Base-by-base conservation (phyloP, 2,888 invertebrate genomes). In the Bembecia ichneumoniformis region DNA sequence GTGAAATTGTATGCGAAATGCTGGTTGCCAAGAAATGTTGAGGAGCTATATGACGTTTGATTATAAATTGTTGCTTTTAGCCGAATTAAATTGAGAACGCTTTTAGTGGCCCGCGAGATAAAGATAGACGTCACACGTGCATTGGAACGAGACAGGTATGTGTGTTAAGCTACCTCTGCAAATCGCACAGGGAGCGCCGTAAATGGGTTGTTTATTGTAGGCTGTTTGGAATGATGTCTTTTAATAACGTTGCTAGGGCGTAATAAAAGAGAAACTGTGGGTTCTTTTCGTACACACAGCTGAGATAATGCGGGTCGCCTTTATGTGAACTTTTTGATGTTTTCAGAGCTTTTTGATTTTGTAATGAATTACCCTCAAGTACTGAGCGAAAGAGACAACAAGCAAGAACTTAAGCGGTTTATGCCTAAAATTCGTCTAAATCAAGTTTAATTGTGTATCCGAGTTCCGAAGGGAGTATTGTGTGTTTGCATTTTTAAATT, bases 191-290 rank as follows among this genome's bases (percentile, higher is more conserved):
- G 55, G 58, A 55, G 58, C 61, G 62, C 60, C 58, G 58, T 60
- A 71, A 74, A 76, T 74, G 71, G 64, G 67, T 74, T 76, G 74
- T 76, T 77, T 74, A 76, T 75, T 58, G 66, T 69, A 66, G 65
- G 65, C 69, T 58, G 62, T 75, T 71, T 57, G 64, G 60, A 74
- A 68, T 76, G 67, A 76, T 75, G 72, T 69, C 68, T 71, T 72
- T 71, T 72, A 74, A 72, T 72, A 74, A 65, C 60, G 56, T 55
- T 52, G 55, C 56, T 55, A 58, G 59, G 58, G 51, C 49, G 51
- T 56, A 58, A 52, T 55, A 60, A 62, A 59, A 60, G 59, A 54
- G 52, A 55, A 15, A 4, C 45, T 13, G 14, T 45, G 40, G 44
- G 13, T 44, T 15, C 15, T 34, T 46, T 15, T 46, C 46, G 20